Conservation (phyloP, 2,113 vertebrate genomes). For the Aplodontia rufa region DNA sequence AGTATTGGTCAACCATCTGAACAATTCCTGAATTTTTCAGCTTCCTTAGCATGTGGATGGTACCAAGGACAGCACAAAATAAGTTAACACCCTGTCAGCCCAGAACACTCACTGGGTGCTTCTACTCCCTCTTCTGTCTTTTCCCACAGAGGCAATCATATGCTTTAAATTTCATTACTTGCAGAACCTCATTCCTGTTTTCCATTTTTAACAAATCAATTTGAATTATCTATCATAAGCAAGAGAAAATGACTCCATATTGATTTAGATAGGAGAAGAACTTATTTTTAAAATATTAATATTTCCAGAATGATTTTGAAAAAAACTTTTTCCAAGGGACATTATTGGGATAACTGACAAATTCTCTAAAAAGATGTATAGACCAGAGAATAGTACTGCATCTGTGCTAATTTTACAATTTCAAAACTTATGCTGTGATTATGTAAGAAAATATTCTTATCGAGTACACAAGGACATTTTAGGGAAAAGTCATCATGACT, state of each 20-base stretch:
- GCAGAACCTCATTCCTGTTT: background rate
- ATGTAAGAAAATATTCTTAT: background rate
- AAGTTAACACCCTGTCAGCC: background rate
- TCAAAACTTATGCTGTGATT: conserved; percentile 6
- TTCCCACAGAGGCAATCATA: background rate
- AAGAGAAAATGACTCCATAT: background rate
- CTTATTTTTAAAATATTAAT: conserved; percentile 48
- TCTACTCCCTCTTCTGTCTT: background rate
- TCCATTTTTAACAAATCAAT: background rate
- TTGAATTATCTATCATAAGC: conserved; percentile 28
- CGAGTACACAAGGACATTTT: background rate
- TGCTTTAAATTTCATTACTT: background rate
- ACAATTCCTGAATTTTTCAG: no score
- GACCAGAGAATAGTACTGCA: background rate
- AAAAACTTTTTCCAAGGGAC: conserved; percentile 28
- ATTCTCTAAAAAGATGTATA: conserved; percentile 10
- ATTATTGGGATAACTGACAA: background rate
- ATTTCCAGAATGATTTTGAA: conserved; percentile 29
- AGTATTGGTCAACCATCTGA: background rate
- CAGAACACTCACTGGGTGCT: rapidly evolving
- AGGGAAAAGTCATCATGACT: background rate
- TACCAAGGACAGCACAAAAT: background rate
- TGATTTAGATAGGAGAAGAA: background rate
- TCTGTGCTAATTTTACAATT: background rate
- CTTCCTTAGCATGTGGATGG: background rate